Evolutionary conservation across 2,113 vertebrate species (phyloP), one percentile per base, ranked within the genome.

Genomic region (Hippoglossus stenolepis): DNA sequence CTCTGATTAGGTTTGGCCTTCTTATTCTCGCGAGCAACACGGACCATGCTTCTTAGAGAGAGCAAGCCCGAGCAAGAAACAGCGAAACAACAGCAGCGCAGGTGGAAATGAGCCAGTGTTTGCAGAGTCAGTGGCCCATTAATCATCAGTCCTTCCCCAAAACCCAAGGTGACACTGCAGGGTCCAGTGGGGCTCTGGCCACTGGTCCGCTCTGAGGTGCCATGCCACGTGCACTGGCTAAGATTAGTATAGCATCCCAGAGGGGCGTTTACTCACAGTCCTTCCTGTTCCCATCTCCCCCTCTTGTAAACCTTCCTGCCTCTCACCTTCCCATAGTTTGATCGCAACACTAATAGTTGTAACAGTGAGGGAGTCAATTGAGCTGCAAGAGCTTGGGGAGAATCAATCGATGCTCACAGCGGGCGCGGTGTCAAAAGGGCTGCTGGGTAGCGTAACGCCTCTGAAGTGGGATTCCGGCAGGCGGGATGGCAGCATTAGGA

Each of bases 101-200:
- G 73, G 79, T 87, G 85, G 81, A 90, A 82, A 77, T 35, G 70
- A 85, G 88, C 80, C 80, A 73, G 70, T 74, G 75, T 91, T 86
- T 85, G 70, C 31, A 23, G 63, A 86, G 57, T 76, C 65, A 66
- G 60, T 68, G 83, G 83, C 53, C 71, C 84, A 91, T 93, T 92
- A 85, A 90, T 92, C 88, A 92, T 73, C 71, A 49, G 77, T 62
- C 72, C 83, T 79, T 58, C 69, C 70, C 83, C 60, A 73, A 88
- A 92, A 89, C 79, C 70, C 87, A 89, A 90, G 89, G 89, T 89
- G 88, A 89, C 85, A 83, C 73, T 57, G 60, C 12, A 0, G 53
- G 69, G 64, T 62, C 64, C 35, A 43, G 57, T 74, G 67, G 61
- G 40, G 66, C 67, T 38, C 38, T 15, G 65, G 72, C 61, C 64